phyloP scores from a whole-genome alignment of 2,113 vertebrate species.

The Tamias sibiricus region DNA sequence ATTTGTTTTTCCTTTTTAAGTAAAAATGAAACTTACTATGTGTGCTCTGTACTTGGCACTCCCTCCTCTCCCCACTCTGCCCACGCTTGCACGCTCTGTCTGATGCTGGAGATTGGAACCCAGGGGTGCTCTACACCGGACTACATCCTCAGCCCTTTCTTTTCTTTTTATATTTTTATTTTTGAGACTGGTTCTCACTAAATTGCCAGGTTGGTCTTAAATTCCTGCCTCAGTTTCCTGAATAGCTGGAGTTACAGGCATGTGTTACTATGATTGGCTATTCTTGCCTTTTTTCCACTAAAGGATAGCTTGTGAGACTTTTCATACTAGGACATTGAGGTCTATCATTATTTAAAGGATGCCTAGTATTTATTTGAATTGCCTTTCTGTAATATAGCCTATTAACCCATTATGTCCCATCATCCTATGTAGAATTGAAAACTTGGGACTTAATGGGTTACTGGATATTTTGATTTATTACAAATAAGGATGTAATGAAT shows the following conservation, averaged over 20 bases:
- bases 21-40: neutral
- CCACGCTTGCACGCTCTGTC: too few species aligned
- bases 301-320: neutral
- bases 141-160: too few species aligned
- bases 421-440: too few species aligned
- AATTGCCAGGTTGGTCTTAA: too few species aligned
- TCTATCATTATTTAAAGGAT: conserved; percentile 18
- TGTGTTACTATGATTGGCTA: too few species aligned
- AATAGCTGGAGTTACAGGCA: too few species aligned
- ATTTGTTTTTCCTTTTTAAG: conserved; percentile 14
- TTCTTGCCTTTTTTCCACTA: neutral
- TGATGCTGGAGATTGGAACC: too few species aligned
- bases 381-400: conserved; percentile 8
- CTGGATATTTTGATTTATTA: conserved; percentile 19
- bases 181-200: too few species aligned
- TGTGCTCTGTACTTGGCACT: neutral
- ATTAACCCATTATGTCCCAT: neutral
- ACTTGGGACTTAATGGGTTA: too few species aligned
- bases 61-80: neutral
- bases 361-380: neutral
- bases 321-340: neutral
- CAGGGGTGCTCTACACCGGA: too few species aligned
- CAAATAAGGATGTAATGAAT: conserved; percentile 13
- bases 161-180: too few species aligned
- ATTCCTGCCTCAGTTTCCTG: too few species aligned